Conservation (phyloP, 2,113 vertebrate genomes). For the Agapornis roseicollis region DNA sequence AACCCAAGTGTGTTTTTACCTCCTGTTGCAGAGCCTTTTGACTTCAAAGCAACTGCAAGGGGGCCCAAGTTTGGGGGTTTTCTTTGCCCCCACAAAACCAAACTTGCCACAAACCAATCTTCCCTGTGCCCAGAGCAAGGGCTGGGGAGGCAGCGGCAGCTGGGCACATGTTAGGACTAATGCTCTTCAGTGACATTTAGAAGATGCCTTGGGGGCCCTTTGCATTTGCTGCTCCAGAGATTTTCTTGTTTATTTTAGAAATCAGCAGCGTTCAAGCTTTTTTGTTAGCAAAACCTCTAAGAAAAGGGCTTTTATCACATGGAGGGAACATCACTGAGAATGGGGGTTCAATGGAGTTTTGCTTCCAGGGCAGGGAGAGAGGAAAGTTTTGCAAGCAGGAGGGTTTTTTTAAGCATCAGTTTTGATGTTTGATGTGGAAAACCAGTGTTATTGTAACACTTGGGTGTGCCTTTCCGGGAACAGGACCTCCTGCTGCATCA, state of each 20-base stretch:
- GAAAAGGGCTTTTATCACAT: not conserved
- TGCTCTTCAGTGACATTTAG: constrained; percentile 10
- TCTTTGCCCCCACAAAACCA: not conserved
- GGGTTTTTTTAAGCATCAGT: not conserved
- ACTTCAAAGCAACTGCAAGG: not conserved
- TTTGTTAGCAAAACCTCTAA: not conserved
- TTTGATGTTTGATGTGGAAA: not conserved
- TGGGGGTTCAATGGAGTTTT: rapidly evolving
- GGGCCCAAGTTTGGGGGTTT: not conserved
- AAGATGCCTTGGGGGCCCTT: not conserved
- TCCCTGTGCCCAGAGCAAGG: not conserved
- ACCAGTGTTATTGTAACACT: not conserved
- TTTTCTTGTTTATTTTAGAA: constrained; percentile 42
- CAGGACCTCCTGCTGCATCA: not conserved
- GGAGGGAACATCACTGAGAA: not conserved
- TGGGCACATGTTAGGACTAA: rapidly evolving
- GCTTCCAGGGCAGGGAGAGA: not conserved
- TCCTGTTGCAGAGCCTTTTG: not conserved
- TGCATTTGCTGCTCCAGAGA: not conserved
- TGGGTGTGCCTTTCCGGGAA: not conserved
- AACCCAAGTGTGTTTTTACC: not conserved
- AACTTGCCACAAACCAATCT: not conserved
- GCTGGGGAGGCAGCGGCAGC: rapidly evolving
- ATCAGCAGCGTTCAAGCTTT: not conserved
- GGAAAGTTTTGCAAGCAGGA: not conserved